phyloP scores from a whole-genome alignment of 2,797 vertebrate species.

The Lagocephalus sceleratus region DNA sequence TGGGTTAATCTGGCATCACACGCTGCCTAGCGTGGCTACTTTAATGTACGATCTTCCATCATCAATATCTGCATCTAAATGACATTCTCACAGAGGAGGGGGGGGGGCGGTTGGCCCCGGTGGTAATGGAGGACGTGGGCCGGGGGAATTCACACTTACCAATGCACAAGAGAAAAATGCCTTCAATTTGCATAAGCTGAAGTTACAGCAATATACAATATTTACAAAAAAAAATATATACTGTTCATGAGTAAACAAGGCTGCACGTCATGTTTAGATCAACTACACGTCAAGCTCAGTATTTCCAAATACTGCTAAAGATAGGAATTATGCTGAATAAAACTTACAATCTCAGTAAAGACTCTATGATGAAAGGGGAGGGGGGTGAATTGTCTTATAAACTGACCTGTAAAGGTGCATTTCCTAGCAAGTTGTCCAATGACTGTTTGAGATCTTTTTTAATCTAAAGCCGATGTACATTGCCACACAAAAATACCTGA shows the following conservation, averaged over 20 bases:
- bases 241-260: conserved; percentile 24
- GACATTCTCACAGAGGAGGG: conserved; percentile 47
- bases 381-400: not conserved
- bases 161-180: conserved; percentile 24
- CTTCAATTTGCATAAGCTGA: conserved; percentile 19
- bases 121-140: not conserved
- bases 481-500: no score
- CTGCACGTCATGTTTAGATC: conserved; percentile 5
- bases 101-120: not conserved
- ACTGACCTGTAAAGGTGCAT: no score
- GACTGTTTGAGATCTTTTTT: no score
- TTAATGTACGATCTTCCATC: conserved; percentile 4
- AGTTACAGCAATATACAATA: conserved; percentile 52
- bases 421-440: not conserved
- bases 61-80: conserved; percentile 6
- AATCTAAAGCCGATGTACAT: no score
- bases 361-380: not conserved
- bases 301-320: conserved; percentile 35
- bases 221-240: conserved; percentile 58
- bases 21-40: conserved; percentile 3
- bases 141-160: conserved; percentile 50
- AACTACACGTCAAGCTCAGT: conserved; percentile 14
- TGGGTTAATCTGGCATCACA: conserved; percentile 1
- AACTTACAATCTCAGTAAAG: not conserved
- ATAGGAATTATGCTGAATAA: not conserved